Conservation (phyloP, 1,140 invertebrate species). For the Eumaeus atala region DNA sequence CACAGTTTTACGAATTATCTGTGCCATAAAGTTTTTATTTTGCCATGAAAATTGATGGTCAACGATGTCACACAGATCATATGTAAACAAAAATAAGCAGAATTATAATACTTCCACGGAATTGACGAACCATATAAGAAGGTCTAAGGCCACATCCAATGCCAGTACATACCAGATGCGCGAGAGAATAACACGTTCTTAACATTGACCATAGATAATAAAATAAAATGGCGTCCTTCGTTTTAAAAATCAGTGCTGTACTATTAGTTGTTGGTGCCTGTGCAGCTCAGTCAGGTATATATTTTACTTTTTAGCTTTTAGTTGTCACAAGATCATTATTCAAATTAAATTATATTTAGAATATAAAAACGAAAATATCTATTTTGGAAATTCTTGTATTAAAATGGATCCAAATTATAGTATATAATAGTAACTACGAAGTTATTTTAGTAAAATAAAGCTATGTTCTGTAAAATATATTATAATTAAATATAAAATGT, state of each 20-base stretch:
- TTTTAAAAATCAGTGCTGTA: slow-evolving; percentile 5
- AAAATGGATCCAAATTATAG: no score
- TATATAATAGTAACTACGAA: no score
- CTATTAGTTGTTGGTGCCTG: not conserved
- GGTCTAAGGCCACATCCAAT: not conserved
- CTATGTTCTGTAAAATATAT: no score
- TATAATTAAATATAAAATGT: no score
- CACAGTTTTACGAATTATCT: no score
- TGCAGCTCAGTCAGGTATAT: not conserved
- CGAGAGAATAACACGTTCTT: not conserved
- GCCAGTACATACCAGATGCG: slow-evolving; percentile 2
- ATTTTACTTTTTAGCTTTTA: not conserved
- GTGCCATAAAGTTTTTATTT: not conserved
- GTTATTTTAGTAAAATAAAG: no score
- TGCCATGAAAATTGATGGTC: not conserved
- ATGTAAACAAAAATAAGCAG: not conserved
- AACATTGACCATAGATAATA: not conserved
- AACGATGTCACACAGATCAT: not conserved
- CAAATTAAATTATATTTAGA: no score
- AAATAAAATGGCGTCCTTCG: slow-evolving; percentile 1
- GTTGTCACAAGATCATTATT: no score
- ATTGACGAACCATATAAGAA: slow-evolving; percentile 7
- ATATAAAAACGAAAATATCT: no score
- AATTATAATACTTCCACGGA: not conserved
- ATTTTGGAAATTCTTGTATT: no score